Conservation (phyloP, 2,888 invertebrate species). For the Cabera pusaria region DNA sequence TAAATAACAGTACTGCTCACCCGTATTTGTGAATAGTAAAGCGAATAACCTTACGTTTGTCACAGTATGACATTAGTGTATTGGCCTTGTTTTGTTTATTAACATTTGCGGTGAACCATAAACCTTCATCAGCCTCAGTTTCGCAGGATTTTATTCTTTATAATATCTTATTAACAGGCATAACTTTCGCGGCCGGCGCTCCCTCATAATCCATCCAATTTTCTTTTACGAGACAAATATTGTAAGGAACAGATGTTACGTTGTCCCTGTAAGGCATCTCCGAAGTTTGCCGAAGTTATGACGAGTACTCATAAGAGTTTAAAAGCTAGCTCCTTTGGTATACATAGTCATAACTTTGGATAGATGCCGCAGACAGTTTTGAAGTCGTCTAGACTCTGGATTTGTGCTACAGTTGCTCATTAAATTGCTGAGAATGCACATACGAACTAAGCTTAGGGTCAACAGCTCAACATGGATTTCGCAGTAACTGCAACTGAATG, state of each 20-base stretch:
- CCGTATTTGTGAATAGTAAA: no score
- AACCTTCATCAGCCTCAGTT: slow-evolving; percentile 1
- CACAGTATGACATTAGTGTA: slow-evolving; percentile 1
- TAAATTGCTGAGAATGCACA: slow-evolving; percentile 19
- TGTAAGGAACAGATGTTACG: slow-evolving; percentile 43
- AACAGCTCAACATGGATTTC: no score
- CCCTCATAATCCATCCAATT: slow-evolving; percentile 27
- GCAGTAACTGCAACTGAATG: no score
- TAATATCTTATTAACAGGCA: slow-evolving; percentile 13
- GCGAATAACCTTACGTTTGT: slow-evolving; percentile 6
- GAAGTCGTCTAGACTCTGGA: slow-evolving; percentile 41
- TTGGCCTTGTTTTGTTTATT: slow-evolving; percentile 9
- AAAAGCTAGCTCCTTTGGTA: slow-evolving; percentile 29
- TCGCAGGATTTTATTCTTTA: slow-evolving; percentile 3
- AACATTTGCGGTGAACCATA: slow-evolving; percentile 17
- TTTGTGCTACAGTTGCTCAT: slow-evolving; percentile 23
- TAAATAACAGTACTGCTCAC: no score
- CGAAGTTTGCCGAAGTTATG: slow-evolving; percentile 37
- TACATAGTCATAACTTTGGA: slow-evolving; percentile 21
- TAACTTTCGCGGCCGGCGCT: slow-evolving; percentile 31
- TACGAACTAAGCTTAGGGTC: no score
- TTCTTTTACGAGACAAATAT: slow-evolving; percentile 36
- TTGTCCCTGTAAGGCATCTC: slow-evolving; percentile 37
- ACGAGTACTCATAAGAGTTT: slow-evolving; percentile 34
- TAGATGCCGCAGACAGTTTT: slow-evolving; percentile 33